Conservation (phyloP, 2,113 vertebrate genomes). For the Myxocyprinus asiaticus region DNA sequence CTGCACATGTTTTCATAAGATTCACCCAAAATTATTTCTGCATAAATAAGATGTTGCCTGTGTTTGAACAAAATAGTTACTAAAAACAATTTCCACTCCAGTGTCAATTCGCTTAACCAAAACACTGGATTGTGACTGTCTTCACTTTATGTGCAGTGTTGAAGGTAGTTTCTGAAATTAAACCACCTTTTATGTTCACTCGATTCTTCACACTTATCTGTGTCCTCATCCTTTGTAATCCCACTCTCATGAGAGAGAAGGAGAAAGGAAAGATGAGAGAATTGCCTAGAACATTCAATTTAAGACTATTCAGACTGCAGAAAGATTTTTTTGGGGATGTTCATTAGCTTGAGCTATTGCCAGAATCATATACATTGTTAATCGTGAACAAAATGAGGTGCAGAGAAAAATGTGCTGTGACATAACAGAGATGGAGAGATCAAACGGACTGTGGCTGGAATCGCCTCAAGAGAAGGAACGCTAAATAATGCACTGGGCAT, state of each 20-base stretch:
- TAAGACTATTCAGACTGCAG: conserved; percentile 26
- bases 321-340: conserved; percentile 19
- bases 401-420: conserved; percentile 1
- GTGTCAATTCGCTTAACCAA: conserved; percentile 1
- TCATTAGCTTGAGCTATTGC: conserved; percentile 48
- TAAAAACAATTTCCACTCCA: conserved; percentile 31
- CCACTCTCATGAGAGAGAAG: neutral
- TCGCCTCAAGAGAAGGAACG: conserved; percentile 25
- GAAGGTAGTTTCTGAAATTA: conserved; percentile 44
- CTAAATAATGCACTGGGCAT: conserved; percentile 37
- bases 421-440: conserved; percentile 29
- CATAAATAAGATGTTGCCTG: neutral
- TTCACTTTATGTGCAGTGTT: conserved; percentile 18
- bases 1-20: neutral
- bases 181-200: conserved; percentile 23
- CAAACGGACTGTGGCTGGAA: neutral
- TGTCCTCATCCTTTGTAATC: conserved; percentile 41
- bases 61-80: conserved; percentile 13
- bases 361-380: conserved; percentile 42
- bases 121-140: conserved; percentile 5
- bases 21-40: neutral
- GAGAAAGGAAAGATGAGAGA: conserved; percentile 16
- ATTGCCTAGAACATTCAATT: conserved; percentile 8
- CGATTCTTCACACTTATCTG: conserved; percentile 39
- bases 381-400: conserved; percentile 38